phyloP scores from a whole-genome alignment of 2,797 vertebrate genomes.

The Columba guinea region DNA sequence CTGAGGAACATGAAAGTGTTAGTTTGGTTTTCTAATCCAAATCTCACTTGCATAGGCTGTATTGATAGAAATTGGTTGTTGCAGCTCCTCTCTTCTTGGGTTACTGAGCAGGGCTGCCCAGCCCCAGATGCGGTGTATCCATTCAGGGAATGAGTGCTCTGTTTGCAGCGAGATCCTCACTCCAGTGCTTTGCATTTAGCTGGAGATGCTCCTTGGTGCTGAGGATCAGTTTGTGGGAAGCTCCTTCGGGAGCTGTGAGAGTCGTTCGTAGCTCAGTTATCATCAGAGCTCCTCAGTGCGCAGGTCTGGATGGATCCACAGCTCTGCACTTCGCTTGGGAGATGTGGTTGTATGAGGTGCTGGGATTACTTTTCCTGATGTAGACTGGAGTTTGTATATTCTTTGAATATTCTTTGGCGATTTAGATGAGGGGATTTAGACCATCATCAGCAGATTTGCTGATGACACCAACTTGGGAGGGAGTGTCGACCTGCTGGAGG shows the following conservation, averaged over 20 bases:
- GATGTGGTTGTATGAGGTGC: background rate
- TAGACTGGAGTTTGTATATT: background rate
- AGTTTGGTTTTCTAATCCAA: background rate
- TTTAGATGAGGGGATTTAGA: no score
- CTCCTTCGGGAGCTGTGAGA: background rate
- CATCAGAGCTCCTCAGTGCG: background rate
- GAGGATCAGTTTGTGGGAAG: background rate
- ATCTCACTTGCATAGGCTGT: background rate
- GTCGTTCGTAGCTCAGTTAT: background rate
- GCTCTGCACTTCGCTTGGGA: accelerated
- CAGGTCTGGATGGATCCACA: background rate
- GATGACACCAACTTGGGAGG: no score
- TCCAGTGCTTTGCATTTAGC: background rate
- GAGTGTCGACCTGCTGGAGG: no score
- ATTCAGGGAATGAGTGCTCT: background rate
- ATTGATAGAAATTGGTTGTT: background rate
- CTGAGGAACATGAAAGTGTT: background rate
- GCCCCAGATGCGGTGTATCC: background rate
- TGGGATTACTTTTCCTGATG: background rate
- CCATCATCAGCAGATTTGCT: no score
- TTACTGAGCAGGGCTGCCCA: background rate
- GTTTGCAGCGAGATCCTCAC: background rate
- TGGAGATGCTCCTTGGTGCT: background rate
- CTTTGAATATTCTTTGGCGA: background rate
- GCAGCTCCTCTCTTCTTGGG: background rate